Percentiles rank a stretch among this genome's conserved stretches.
Evolutionary conservation across 2,797 vertebrate species (phyloP).

Genomic region (Microchirus variegatus): DNA sequence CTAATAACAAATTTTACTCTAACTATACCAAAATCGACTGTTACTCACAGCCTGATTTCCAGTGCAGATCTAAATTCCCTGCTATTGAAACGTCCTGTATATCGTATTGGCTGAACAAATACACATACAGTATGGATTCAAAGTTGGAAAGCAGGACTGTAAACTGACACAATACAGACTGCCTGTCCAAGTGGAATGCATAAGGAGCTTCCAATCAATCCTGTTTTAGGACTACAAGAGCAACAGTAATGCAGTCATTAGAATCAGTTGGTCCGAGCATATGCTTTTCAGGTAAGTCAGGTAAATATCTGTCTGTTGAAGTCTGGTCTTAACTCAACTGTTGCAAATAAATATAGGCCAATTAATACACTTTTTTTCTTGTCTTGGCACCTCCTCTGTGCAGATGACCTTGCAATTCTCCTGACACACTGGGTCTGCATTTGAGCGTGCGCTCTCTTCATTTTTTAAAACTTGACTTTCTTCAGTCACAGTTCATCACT

Average conservation of each 20-base stretch:
- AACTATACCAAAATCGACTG: neutral
- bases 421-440: neutral
- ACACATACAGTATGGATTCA: neutral
- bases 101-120: neutral
- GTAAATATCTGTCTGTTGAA: neutral
- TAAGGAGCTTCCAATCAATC: too few relatives aligned
- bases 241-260: too few relatives aligned
- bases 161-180: too few relatives aligned
- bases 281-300: too few relatives aligned
- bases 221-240: too few relatives aligned
- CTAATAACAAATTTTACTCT: neutral
- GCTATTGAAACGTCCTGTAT: neutral
- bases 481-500: neutral
- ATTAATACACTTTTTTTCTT: neutral
- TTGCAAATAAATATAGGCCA: neutral
- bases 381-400: neutral
- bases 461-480: neutral
- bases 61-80: too few relatives aligned
- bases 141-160: too few relatives aligned
- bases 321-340: neutral
- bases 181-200: too few relatives aligned
- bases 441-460: neutral
- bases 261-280: too few relatives aligned
- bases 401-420: neutral
- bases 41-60: neutral